Evolutionary conservation across 2,113 vertebrate genomes (phyloP), one percentile per base, ranked within the genome.

Genomic region (Hipposideros armiger): DNA sequence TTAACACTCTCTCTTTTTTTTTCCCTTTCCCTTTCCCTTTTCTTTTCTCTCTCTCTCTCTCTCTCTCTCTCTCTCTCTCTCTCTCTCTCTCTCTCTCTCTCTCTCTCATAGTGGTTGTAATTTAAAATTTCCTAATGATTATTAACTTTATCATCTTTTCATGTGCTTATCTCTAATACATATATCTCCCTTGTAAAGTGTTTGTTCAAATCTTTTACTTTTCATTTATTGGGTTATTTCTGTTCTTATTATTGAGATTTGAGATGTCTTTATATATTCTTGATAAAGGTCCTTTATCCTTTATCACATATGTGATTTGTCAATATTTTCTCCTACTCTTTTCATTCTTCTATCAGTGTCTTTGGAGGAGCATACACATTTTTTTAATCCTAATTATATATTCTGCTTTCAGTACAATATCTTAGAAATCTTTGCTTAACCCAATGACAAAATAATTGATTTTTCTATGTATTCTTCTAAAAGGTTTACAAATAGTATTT

Each of bases 231-330:
- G 58, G 4, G 9, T 19, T 45, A 17, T 26, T 92, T 32, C 0
- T 52, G 45, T 80, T 78, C 52, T 86, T 66, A 20, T 45, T 30
- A 85, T n/a, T 78, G 45, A 64, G 24, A 72, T 95, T 93, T 93
- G 28, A 72, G 50, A 66, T 78, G 17, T 5, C 1, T 60, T 50
- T 60, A 24, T 52, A 70, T 47, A 70, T n/a, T 45, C 28, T 42
- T 30, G 30, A 77, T 32, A 42, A 4, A 82, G 54, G 52, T 50
- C 22, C 2, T 66, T 62, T 67, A 17, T 36, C 64, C 56, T 58
- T 47, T 54, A 45, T 36, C 28, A 72, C 22, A 66, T 67, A 58
- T 28, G 10, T 22, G 32, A 40, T 84, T 19, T 81, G 54, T n/a
- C 10, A 60, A 11, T 88, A 64, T 54, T 77, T n/a, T 50, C 32